These are phyloP conservation scores for Andricus grossulariae DNA, from an alignment of 1,140 invertebrate genomes.

Conservation along the genomic window DNA sequence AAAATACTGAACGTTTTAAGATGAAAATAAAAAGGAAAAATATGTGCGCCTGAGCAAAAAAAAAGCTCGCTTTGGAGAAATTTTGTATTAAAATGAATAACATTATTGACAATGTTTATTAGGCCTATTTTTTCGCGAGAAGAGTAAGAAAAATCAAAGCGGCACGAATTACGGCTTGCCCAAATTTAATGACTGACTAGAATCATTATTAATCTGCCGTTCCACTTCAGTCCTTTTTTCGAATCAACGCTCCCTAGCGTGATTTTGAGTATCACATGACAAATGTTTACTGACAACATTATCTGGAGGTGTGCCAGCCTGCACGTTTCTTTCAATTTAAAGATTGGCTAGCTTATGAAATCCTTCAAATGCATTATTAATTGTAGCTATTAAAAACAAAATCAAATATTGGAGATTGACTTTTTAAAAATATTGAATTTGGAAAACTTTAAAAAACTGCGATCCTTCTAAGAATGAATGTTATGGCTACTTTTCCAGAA, in stretches of 20 bases:
- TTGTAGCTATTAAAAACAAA: background rate
- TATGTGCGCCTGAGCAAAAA: no score
- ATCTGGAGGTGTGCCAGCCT: slow-evolving; percentile 17
- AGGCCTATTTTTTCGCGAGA: background rate
- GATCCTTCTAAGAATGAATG: background rate
- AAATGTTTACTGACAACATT: slow-evolving; percentile 32
- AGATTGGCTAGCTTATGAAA: background rate
- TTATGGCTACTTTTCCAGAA: no score
- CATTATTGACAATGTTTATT: no score
- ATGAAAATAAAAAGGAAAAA: no score
- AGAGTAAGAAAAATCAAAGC: slow-evolving; percentile 4
- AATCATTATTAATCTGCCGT: slow-evolving; percentile 38
- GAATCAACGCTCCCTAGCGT: slow-evolving; percentile 31
- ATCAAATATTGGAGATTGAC: background rate
- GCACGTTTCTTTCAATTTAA: background rate
- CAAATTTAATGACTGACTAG: slow-evolving; percentile 38
- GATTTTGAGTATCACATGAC: slow-evolving; percentile 40
- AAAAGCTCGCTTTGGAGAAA: no score
- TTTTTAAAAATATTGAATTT: background rate
- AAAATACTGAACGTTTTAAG: no score
- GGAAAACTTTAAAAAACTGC: background rate
- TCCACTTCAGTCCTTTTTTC: slow-evolving; percentile 34
- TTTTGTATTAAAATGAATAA: no score
- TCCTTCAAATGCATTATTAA: background rate
- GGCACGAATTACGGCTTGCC: slow-evolving; percentile 27